Conservation (phyloP, 2,797 vertebrate species). For the Pelobates cultripes region DNA sequence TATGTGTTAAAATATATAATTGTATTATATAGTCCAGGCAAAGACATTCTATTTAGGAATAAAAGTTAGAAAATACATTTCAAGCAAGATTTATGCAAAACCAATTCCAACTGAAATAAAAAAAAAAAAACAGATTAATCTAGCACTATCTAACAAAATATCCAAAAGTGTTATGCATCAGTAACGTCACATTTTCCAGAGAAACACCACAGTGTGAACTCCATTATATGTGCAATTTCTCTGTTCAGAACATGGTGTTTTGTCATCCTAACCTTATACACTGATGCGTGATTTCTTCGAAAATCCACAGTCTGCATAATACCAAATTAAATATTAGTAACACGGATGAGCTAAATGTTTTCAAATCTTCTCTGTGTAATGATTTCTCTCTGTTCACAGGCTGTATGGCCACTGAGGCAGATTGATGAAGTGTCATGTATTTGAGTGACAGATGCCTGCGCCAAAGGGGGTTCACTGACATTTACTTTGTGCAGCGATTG, state of each 20-base stretch:
- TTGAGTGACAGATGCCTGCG: slow-evolving; percentile 11
- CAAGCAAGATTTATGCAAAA: neutral
- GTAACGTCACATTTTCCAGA: neutral
- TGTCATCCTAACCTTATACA: neutral
- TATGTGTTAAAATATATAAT: too few relatives aligned
- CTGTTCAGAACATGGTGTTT: neutral
- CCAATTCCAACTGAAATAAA: neutral
- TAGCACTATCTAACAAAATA: too few relatives aligned
- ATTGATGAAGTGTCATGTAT: slow-evolving; percentile 22
- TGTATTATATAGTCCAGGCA: neutral
- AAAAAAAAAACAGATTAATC: neutral
- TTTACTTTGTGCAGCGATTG: slow-evolving; percentile 29
- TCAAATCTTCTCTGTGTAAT: neutral
- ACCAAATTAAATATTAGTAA: neutral
- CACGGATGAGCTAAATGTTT: neutral
- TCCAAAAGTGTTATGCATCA: too few relatives aligned
- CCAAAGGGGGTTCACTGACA: neutral
- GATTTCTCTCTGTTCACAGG: neutral
- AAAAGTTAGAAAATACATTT: neutral
- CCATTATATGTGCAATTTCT: neutral
- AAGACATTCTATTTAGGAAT: neutral
- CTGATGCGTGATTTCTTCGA: neutral
- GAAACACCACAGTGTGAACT: neutral
- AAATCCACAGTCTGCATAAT: neutral
- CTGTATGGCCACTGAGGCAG: neutral